These are phyloP conservation scores for Paramormyrops kingsleyae DNA, from an alignment of 2,113 vertebrate species.

Conservation along the genomic window DNA sequence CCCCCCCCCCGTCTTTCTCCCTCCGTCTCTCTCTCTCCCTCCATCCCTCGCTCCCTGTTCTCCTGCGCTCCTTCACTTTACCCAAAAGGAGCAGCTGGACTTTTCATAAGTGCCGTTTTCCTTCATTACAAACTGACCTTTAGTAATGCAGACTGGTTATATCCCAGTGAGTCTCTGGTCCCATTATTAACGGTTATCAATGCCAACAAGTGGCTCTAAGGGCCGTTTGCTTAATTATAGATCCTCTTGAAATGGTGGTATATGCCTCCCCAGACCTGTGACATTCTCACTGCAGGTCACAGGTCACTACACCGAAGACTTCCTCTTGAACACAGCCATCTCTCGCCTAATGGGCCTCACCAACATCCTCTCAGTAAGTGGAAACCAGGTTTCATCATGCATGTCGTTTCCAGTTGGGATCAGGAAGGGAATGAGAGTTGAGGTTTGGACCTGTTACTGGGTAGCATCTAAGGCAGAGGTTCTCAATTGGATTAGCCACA, in stretches of 20 bases:
- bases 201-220: background rate
- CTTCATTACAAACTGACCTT: conserved; percentile 1
- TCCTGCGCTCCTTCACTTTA: conserved; percentile 31
- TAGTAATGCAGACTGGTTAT: background rate
- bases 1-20: background rate
- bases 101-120: conserved; percentile 28
- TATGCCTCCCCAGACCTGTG: background rate
- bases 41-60: background rate
- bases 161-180: background rate
- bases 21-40: conserved; percentile 33
- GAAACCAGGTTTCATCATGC: background rate
- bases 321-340: conserved; percentile 83
- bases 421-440: background rate
- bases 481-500: background rate
- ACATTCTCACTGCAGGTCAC: conserved; percentile 70
- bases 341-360: conserved; percentile 85
- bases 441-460: background rate
- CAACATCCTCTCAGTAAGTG: conserved; percentile 74
- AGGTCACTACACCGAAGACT: conserved; percentile 74
- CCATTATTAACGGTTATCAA: background rate
- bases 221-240: background rate
- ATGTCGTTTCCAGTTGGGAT: background rate
- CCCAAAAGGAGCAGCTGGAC: conserved; percentile 40
- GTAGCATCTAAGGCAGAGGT: background rate
- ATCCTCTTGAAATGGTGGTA: background rate